Conservation (phyloP, 2,113 vertebrate genomes). For the Shinisaurus crocodilurus region DNA sequence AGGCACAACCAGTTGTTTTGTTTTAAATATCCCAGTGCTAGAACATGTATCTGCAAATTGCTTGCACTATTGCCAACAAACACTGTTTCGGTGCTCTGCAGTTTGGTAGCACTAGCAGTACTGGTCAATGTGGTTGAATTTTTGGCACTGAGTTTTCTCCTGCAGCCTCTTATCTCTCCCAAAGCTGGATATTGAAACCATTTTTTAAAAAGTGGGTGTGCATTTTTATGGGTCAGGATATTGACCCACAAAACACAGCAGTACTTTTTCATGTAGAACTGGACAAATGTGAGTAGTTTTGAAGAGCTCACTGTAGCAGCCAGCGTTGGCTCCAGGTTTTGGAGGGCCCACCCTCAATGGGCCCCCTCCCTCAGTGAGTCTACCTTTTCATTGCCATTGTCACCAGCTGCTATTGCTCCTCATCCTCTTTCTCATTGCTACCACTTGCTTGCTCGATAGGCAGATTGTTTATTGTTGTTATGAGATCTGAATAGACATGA, state of each 20-base stretch:
- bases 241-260: not conserved
- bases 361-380: no score
- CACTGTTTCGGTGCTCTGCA: not conserved
- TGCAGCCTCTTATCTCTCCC: not conserved
- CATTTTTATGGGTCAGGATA: not conserved
- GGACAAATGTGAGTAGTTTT: not conserved
- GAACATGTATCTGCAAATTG: not conserved
- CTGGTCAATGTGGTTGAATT: not conserved
- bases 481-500: not conserved
- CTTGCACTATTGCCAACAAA: not conserved
- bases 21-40: not conserved
- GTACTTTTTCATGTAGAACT: not conserved
- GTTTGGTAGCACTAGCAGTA: not conserved
- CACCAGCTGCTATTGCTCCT: no score
- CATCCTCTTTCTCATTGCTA: no score
- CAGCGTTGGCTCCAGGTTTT: no score
- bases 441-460: no score
- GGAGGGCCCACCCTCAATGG: no score
- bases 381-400: no score
- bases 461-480: not conserved
- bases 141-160: not conserved
- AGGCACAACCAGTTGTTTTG: not conserved
- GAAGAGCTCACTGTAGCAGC: not conserved
- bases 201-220: not conserved
- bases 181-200: no score